phyloP scores from a whole-genome alignment of 2,113 vertebrate species.

The Rhegmatorhina hoffmannsi region DNA sequence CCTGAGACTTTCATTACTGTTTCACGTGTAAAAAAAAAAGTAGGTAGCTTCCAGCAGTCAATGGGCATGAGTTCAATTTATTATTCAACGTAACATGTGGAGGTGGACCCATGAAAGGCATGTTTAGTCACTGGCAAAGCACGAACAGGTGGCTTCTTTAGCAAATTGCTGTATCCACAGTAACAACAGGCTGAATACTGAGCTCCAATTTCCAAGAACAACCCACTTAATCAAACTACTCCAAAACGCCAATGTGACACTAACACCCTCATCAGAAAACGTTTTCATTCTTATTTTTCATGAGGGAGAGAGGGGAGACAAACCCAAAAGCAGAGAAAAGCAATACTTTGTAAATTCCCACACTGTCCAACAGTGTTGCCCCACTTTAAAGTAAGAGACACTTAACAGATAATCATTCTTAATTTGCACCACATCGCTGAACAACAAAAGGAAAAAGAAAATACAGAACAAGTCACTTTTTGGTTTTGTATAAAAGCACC shows the following conservation, averaged over 20 bases:
- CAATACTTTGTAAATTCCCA: not conserved
- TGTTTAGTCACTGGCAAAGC: not conserved
- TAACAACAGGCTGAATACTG: not conserved
- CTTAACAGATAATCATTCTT: not conserved
- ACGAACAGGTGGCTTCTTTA: not conserved
- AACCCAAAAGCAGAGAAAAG: not conserved
- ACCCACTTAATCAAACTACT: not conserved
- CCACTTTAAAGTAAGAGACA: not conserved
- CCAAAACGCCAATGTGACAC: not conserved
- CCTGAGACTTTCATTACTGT: not conserved
- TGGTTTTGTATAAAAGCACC: not conserved
- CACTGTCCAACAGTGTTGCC: not conserved
- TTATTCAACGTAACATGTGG: not conserved
- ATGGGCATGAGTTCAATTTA: not conserved
- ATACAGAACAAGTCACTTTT: not conserved
- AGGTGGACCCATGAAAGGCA: not conserved
- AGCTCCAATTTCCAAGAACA: not conserved
- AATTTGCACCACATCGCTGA: constrained; percentile 16
- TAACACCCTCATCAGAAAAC: not conserved
- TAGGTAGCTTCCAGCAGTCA: not conserved
- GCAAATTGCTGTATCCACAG: constrained; percentile 31
- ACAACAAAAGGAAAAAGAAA: not conserved
- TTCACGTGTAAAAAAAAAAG: not conserved
- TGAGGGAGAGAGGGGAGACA: not conserved
- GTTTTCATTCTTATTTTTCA: not conserved